Evolutionary conservation across 2,888 invertebrate species (phyloP), one percentile per base, ranked within the genome.

Genomic region (Papilio protenor): DNA sequence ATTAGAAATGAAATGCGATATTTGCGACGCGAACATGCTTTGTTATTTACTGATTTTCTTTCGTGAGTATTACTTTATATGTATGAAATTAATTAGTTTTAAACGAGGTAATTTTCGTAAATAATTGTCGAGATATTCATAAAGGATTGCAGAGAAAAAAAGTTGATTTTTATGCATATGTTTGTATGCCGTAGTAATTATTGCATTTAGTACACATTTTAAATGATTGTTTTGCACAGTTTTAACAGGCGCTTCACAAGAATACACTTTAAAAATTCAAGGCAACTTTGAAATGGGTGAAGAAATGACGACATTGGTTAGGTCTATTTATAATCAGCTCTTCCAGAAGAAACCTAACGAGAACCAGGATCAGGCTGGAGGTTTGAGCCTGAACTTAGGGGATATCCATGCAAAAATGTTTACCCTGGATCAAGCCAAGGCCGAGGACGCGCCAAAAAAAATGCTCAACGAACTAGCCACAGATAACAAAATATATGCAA

Each of bases 241-340:
- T 5, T 27, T 80, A 16, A 73, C 81, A 66, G n/a, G 78, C 16
- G 52, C 66, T 16, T 72, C n/a, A 33, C 45, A 61, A 49, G 71
- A 79, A 1, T 81, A 81, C 77, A 74, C 79, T 12, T 64, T 83
- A n/a, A 79, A 81, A 70, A 75, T 82, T 18, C 52, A 79, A 18
- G 81, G 81, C 10, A 80, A 78, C 33, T 11, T 82, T 10, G 80
- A 81, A 59, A 57, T 81, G 59, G 82, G 81, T 0, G 76, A 79
- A 14, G 79, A 81, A 40, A 21, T 82, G 12, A 77, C 81, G 0
- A 64, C 45, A 1, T 55, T 82, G 1, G 14, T 82, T 1, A 72
- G 77, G 14, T 69, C 77, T 1, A 27, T 81, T 1, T 77, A 74
- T 33, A 57, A n/a, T 23, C 70, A 33, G 3, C 12, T 77, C 40